phyloP scores from a whole-genome alignment of 1,140 invertebrate genomes.

The Acromyrmex heyeri region DNA sequence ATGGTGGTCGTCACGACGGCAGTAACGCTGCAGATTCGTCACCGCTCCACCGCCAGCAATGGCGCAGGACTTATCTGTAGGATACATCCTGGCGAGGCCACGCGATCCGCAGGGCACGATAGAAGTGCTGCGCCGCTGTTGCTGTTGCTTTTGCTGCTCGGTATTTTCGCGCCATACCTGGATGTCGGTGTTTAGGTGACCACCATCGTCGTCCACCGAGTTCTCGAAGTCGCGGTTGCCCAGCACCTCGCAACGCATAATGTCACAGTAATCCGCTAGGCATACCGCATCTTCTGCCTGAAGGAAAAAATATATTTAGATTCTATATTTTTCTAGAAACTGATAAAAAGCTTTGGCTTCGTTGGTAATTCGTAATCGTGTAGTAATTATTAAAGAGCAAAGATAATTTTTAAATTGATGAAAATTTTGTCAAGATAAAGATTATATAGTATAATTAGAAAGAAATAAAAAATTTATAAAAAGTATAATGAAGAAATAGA shows the following conservation, averaged over 20 bases:
- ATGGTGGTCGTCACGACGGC: constrained; percentile 54
- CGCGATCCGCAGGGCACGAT: constrained; percentile 84
- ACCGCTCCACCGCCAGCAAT: constrained; percentile 58
- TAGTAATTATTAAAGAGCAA: too few species aligned
- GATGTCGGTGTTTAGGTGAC: constrained; percentile 90
- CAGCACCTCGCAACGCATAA: constrained; percentile 97
- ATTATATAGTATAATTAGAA: not conserved
- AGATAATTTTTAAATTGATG: not conserved
- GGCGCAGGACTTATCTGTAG: constrained; percentile 68
- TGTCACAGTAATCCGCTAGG: constrained; percentile 97
- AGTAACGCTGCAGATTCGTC: constrained; percentile 69
- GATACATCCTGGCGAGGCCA: constrained; percentile 79
- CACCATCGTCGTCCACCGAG: constrained; percentile 85
- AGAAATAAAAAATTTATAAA: not conserved
- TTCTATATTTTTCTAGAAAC: too few species aligned
- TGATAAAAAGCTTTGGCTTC: not conserved
- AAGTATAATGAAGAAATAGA: not conserved
- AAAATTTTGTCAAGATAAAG: not conserved
- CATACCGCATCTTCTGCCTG: constrained; percentile 96
- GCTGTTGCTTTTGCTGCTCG: constrained; percentile 82
- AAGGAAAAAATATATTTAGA: constrained; percentile 35
- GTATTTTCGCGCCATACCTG: constrained; percentile 92
- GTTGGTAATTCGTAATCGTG: not conserved
- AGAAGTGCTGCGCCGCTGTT: constrained; percentile 88
- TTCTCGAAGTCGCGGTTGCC: constrained; percentile 90